Conservation (phyloP, 2,113 vertebrate genomes). For the Nesospiza acunhae region DNA sequence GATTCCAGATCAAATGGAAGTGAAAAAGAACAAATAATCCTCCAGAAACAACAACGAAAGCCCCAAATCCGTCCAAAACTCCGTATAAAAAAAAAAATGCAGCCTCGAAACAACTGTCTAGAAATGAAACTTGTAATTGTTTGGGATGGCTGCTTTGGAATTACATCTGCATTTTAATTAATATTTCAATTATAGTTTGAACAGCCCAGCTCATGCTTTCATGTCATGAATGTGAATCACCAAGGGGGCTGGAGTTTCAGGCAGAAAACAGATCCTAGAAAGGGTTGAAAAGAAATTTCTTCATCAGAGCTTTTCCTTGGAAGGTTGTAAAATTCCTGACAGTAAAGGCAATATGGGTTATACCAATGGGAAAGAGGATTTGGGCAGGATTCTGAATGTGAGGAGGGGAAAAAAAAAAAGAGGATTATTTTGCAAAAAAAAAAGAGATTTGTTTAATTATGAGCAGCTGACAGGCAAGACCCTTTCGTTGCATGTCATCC, state of each 20-base stretch:
- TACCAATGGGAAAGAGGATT: background rate
- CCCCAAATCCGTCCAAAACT: background rate
- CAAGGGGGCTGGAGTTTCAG: background rate
- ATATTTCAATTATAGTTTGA: background rate
- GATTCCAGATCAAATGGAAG: constrained; percentile 19
- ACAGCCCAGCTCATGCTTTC: background rate
- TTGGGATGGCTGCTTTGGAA: background rate
- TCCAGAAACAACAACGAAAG: background rate
- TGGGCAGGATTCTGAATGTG: background rate
- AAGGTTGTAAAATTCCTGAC: background rate
- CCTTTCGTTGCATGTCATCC: background rate
- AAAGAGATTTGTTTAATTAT: background rate
- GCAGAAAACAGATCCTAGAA: background rate
- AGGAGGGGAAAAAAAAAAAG: background rate
- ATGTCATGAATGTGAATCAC: background rate
- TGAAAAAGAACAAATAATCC: background rate
- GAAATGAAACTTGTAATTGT: background rate
- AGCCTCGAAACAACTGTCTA: background rate
- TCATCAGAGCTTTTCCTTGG: background rate
- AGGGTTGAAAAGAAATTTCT: background rate
- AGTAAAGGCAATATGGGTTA: background rate
- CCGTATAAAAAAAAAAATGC: rapidly evolving
- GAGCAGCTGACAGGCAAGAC: background rate
- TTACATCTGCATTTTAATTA: background rate
- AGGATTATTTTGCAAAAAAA: background rate